A percentile compares a stretch with the other conserved stretches of the same genome.
phyloP scores from a whole-genome alignment of 2,888 invertebrate genomes.

The Sminthurides aquaticus region DNA sequence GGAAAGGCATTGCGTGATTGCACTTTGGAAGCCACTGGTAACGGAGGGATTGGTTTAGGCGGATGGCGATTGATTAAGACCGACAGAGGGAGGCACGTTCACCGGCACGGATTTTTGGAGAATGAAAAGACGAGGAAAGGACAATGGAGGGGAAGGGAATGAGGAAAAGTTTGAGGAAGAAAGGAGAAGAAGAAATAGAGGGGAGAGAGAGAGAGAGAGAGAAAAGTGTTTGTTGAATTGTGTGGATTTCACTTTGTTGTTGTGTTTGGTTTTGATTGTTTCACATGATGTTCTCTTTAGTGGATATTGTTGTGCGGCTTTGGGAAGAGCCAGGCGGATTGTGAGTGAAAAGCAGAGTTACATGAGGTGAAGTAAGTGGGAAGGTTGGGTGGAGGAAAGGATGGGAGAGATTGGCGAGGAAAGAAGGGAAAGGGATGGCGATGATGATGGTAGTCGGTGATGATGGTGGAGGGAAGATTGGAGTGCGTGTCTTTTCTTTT shows the following conservation, averaged over 20 bases:
- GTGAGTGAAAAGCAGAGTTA: not conserved
- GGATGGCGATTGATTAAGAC: no score
- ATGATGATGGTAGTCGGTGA: not conserved
- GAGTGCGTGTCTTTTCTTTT: not conserved
- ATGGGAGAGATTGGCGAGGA: not conserved
- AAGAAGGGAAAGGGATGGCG: not conserved
- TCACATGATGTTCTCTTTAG: not conserved
- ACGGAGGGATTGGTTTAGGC: no score
- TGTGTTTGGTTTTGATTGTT: no score
- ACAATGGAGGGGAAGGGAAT: no score
- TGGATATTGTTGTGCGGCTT: not conserved
- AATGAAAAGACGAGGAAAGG: no score
- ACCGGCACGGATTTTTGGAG: no score
- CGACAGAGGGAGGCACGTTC: no score
- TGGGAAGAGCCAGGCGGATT: not conserved
- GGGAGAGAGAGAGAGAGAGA: no score
- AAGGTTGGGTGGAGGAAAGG: not conserved
- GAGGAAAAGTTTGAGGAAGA: no score
- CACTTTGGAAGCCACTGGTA: no score
- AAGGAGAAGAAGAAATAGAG: no score
- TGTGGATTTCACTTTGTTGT: not conserved
- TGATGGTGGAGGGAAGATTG: not conserved
- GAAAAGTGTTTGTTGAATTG: not conserved
- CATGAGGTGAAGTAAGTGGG: not conserved
- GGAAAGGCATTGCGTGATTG: no score